A percentile compares a stretch with the other conserved stretches of the same genome.
These are phyloP conservation scores for Odontesthes bonariensis DNA, from an alignment of 2,113 vertebrate genomes.

Conservation along the genomic window DNA sequence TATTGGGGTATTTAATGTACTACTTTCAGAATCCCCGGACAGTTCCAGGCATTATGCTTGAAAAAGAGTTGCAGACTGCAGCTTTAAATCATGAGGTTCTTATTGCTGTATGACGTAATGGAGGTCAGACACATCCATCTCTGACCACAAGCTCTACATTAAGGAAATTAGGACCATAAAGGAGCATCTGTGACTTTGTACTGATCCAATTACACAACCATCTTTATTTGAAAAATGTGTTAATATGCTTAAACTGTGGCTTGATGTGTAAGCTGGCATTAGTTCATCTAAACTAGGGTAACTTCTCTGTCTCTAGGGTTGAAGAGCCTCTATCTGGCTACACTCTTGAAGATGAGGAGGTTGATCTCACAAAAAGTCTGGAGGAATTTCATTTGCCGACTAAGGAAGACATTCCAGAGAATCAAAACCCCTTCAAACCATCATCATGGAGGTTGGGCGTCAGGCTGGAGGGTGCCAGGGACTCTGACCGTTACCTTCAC, in stretches of 20 bases:
- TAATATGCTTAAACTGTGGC: not conserved
- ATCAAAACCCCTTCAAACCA: slow-evolving; percentile 44
- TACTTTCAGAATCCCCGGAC: no score
- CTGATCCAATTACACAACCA: not conserved
- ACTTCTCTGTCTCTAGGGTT: slow-evolving; percentile 53
- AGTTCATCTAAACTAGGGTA: not conserved
- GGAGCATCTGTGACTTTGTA: not conserved
- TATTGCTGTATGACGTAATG: not conserved
- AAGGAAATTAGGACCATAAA: not conserved
- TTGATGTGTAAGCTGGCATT: not conserved
- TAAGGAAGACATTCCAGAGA: slow-evolving; percentile 23
- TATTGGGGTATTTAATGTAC: no score
- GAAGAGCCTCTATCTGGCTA: slow-evolving; percentile 47
- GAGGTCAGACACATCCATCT: not conserved
- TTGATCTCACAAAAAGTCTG: not conserved
- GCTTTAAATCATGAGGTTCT: not conserved
- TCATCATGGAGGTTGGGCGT: slow-evolving; percentile 53
- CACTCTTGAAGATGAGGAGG: slow-evolving; percentile 43
- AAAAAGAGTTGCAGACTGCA: no score
- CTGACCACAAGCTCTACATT: not conserved
- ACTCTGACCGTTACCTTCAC: slow-evolving; percentile 80
- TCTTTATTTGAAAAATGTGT: not conserved
- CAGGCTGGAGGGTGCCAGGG: slow-evolving; percentile 47
- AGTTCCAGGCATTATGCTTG: no score
- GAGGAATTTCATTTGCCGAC: slow-evolving; percentile 22